Base-by-base conservation (phyloP, 2,797 vertebrate species). In the Danionella dracula region DNA sequence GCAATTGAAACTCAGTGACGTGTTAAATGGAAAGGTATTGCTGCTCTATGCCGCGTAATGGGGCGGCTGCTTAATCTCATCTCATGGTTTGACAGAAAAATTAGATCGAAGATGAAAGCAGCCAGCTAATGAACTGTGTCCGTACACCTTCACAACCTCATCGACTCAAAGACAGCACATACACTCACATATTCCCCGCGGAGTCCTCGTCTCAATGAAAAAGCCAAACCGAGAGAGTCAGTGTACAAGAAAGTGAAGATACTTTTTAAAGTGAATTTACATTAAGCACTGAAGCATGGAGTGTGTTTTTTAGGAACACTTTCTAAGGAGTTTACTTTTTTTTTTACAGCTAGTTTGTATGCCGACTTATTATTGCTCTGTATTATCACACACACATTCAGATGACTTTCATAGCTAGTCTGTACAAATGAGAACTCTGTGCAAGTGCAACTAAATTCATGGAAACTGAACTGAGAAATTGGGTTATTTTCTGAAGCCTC, bases 21-120 rank as follows among this genome's bases (percentile, higher is more conserved):
- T 76, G 70, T 74, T 64, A 70, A 76, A 79, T 76, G 67, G 66
- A 76, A 74, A 51, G 59, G 58, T 49, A 74, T 66, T 31, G 34
- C 60, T n/a, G 40, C 40, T 45, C 49, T 64, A 51, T 31, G 48
- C 72, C 65, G 69, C 48, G 49, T 60, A 67, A 67, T 60, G 38
- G 37, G 29, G 35, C 16, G 17, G 31, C 13, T 40, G 19, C 51
- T 78, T 78, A 71, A 76, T 76, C 64, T 71, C 71, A 68, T 72
- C 66, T 55, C 35, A 59, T 51, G 41, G 62, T 56, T 34, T 58
- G 68, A 73, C 54, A 69, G 45, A 48, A 71, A 66, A 76, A 76
- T 68, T 42, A 51, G 56, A 61, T 73, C 49, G 0, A 1, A 46
- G 38, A 61, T 56, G 66, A 72, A 59, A 68, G 51, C 46, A 49